Conservation (phyloP, 2,113 vertebrate genomes). For the Clupea harengus region DNA sequence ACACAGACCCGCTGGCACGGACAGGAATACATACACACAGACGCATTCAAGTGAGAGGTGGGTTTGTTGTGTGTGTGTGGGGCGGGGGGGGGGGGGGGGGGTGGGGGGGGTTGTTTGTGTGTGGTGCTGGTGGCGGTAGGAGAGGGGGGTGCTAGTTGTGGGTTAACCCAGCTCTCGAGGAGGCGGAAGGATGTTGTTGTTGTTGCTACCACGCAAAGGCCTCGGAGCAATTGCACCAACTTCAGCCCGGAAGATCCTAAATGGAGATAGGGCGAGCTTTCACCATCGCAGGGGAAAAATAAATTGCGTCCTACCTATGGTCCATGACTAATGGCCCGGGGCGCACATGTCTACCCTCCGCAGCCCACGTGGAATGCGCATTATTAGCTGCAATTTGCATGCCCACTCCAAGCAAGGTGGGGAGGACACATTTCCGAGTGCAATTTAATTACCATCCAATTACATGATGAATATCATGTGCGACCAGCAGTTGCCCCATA, state of each 20-base stretch:
- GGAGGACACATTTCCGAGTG: conserved; percentile 50
- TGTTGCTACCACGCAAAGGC: neutral
- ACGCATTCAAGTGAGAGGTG: neutral
- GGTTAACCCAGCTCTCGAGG: conserved; percentile 10
- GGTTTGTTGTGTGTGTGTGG: neutral
- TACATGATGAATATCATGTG: conserved; percentile 68
- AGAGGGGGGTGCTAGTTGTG: neutral
- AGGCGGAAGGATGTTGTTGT: neutral
- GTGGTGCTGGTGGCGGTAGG: neutral
- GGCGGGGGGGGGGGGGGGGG: neutral
- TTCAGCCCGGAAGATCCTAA: neutral
- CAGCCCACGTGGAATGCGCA: conserved; percentile 47
- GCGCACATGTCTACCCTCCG: conserved; percentile 41
- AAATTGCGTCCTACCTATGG: conserved; percentile 66
- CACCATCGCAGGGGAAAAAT: conserved; percentile 37
- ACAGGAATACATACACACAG: neutral
- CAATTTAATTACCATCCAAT: conserved; percentile 71
- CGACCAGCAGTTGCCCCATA: conserved; percentile 57
- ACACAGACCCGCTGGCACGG: neutral
- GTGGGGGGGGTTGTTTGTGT: neutral
- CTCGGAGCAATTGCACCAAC: neutral
- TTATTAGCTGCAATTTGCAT: conserved; percentile 48
- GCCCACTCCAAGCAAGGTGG: conserved; percentile 53
- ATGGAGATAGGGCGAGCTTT: neutral
- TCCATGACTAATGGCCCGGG: conserved; percentile 58